These are phyloP conservation scores for Dicrostonyx torquatus DNA, from an alignment of 2,797 vertebrate genomes.

Conservation along the genomic window DNA sequence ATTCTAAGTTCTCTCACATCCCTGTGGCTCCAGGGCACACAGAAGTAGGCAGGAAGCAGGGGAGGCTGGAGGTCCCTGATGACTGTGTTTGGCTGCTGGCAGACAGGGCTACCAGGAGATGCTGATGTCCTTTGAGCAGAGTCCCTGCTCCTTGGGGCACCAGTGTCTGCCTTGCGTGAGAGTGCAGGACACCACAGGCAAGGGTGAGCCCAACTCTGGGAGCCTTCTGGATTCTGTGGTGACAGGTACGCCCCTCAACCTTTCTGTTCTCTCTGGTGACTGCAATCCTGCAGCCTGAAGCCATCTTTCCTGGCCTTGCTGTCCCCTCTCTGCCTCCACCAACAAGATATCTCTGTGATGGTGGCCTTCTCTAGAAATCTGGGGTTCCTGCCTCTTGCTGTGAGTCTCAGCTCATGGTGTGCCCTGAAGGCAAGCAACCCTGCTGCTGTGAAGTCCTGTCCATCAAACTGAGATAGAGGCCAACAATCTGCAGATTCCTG, in stretches of 20 bases:
- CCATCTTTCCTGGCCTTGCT: not conserved
- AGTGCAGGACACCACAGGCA: too few relatives aligned
- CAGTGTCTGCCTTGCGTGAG: not conserved
- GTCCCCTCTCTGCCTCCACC: not conserved
- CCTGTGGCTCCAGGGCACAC: not conserved
- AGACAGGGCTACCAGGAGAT: not conserved
- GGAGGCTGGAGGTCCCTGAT: not conserved
- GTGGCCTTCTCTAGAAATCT: not conserved
- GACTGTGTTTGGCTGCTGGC: not conserved
- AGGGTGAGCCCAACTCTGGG: too few relatives aligned
- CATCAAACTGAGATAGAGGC: not conserved
- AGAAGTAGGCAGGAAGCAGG: too few relatives aligned
- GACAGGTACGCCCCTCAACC: not conserved
- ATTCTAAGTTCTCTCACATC: not conserved
- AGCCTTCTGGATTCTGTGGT: not conserved
- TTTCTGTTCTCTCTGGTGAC: not conserved
- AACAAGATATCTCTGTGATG: not conserved
- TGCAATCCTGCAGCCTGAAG: not conserved
- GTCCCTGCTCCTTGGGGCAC: not conserved
- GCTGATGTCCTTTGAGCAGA: not conserved
- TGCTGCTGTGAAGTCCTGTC: not conserved
- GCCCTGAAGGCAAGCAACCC: too few relatives aligned
- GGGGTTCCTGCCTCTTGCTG: rapidly evolving
- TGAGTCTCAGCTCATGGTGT: not conserved
- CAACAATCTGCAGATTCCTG: not conserved